Evolutionary conservation across 2,113 vertebrate genomes (phyloP).

Genomic region (Nyctibius bracteatus): DNA sequence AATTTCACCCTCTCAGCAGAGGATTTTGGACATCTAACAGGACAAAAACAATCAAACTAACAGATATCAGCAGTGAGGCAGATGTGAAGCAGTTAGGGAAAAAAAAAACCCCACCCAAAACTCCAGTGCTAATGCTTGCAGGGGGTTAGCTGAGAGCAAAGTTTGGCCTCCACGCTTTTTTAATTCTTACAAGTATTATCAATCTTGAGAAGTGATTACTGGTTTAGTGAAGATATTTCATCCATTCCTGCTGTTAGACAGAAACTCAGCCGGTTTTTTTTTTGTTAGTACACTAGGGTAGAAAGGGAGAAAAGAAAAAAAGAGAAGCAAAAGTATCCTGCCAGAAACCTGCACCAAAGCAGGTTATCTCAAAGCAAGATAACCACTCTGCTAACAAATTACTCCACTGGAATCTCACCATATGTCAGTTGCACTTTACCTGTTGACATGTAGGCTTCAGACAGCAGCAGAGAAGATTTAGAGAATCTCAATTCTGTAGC

Average conservation of each 20-base stretch:
- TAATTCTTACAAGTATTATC: background rate
- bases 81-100: background rate
- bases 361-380: conserved; percentile 27
- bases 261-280: background rate
- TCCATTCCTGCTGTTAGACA: background rate
- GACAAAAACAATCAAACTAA: background rate
- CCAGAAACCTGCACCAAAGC: conserved; percentile 20
- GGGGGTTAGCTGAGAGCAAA: background rate
- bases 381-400: conserved; percentile 40
- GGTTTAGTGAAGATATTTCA: background rate
- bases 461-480: background rate
- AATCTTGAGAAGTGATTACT: background rate
- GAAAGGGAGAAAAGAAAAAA: background rate
- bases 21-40: background rate
- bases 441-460: conserved; percentile 49
- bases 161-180: background rate
- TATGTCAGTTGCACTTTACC: conserved; percentile 18
- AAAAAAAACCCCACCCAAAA: background rate
- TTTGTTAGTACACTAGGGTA: background rate
- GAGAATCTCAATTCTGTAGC: background rate
- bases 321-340: background rate
- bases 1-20: background rate
- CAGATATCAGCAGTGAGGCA: background rate
- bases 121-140: background rate
- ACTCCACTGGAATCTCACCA: conserved; percentile 30